Percentiles rank a stretch among this genome's conserved stretches.
Conservation (phyloP, 2,797 vertebrate genomes). For the Tapera naevia region DNA sequence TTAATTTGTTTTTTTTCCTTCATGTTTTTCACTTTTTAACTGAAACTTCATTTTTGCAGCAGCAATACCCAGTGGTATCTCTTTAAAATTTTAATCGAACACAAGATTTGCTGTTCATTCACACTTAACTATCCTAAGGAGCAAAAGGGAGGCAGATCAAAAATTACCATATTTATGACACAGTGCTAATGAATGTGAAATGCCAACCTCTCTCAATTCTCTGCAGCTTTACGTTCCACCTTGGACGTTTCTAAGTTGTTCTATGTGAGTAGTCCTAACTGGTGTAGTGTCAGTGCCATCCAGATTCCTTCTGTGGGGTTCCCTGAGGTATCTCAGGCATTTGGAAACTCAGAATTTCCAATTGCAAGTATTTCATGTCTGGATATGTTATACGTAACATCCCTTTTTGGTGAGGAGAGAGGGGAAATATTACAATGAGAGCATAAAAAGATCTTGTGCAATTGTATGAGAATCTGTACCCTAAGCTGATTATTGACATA, state of each 20-base stretch:
- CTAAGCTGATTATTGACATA: background rate
- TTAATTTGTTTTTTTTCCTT: background rate
- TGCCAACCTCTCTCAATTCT: background rate
- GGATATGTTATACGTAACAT: background rate
- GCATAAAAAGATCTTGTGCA: background rate
- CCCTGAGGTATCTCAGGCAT: background rate
- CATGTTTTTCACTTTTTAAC: background rate
- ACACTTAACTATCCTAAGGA: background rate
- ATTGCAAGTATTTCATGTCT: background rate
- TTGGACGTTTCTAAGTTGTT: background rate
- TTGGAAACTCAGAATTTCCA: background rate
- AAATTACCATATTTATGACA: constrained; percentile 36
- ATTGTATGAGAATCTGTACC: background rate
- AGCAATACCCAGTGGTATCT: background rate
- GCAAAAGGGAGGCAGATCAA: background rate
- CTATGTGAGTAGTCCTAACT: background rate
- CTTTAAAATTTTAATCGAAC: background rate
- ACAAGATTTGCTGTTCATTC: background rate
- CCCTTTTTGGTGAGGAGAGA: background rate
- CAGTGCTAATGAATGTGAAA: background rate
- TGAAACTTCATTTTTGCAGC: constrained; percentile 3
- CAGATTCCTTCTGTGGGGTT: background rate
- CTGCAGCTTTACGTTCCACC: background rate
- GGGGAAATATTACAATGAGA: background rate
- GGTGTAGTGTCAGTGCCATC: background rate